Evolutionary conservation across 1,140 invertebrate genomes (phyloP), one percentile per base, ranked within the genome.

Genomic region (Theocolax elegans): DNA sequence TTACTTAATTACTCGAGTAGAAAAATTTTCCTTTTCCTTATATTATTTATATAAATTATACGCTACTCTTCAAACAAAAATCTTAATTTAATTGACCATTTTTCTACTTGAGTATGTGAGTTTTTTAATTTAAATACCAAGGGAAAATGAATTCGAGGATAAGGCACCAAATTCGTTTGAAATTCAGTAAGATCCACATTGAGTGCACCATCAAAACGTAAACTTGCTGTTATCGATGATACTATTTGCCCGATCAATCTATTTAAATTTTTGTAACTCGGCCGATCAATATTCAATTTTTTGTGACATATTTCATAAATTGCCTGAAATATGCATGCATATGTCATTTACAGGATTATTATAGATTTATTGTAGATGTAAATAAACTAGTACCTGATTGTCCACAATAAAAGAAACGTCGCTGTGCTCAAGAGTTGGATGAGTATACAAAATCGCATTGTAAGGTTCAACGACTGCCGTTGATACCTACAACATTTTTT

Each of bases 171-270:
- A 81, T 90, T 90, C 0, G 89, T 90, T 83, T 93, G 93, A 86
- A 95, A 95, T 83, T 95, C 94, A 0, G 91, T 93, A 63, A 95
- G 85, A 82, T 95, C 93, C 42, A 93, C 92, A 31, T 77, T 77
- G 1, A 77, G 46, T 0, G 74, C 72, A 0, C 75, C 75, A 19
- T 77, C 67, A 27, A 95, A 94, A 27, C 93, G 85, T 12, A 94
- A 80, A 12, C 92, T 93, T 4, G 92, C 92, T 2, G 92, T 93
- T 66, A 93, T 93, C 3, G 92, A 93, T 0, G 91, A 93, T 17
- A 94, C 92, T 51, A 93, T 91, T 85, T 93, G 90, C 21, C 89
- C 89, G 71, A 92, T 91, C 15, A 91, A 77, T 29, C 90, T 80
- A 76, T 91, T 91, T 73, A 91, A 81, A 79, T 90, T 91, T 10